Conservation (phyloP, 2,888 invertebrate species). For the Eustalomyia histrio region DNA sequence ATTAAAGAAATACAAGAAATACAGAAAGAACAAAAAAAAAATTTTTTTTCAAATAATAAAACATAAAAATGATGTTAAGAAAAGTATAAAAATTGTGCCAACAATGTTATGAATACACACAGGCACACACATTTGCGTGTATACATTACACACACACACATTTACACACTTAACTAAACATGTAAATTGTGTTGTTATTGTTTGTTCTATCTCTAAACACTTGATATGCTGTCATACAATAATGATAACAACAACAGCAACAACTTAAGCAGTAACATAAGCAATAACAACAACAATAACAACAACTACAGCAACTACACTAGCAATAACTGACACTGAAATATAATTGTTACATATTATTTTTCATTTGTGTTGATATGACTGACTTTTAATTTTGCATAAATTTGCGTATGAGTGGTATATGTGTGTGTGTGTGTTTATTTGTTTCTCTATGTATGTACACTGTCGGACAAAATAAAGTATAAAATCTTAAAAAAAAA, state of each 20-base stretch:
- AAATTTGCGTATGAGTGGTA: background rate
- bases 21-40: background rate
- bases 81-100: background rate
- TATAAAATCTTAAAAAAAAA: no score
- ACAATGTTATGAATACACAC: background rate
- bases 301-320: background rate
- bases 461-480: no score
- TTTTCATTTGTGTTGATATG: background rate
- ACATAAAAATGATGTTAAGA: background rate
- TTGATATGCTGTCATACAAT: constrained; percentile 7
- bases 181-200: background rate
- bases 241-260: constrained; percentile 6
- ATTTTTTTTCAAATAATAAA: background rate
- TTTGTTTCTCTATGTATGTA: no score
- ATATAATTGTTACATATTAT: background rate
- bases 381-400: background rate
- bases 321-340: background rate
- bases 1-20: background rate
- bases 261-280: background rate
- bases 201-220: background rate
- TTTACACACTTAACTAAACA: background rate
- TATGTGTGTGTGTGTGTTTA: no score
- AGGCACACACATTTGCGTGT: no score
- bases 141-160: no score
- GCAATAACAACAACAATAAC: background rate